phyloP scores from a whole-genome alignment of 1,140 invertebrate genomes.

The Drosophila azteca region DNA sequence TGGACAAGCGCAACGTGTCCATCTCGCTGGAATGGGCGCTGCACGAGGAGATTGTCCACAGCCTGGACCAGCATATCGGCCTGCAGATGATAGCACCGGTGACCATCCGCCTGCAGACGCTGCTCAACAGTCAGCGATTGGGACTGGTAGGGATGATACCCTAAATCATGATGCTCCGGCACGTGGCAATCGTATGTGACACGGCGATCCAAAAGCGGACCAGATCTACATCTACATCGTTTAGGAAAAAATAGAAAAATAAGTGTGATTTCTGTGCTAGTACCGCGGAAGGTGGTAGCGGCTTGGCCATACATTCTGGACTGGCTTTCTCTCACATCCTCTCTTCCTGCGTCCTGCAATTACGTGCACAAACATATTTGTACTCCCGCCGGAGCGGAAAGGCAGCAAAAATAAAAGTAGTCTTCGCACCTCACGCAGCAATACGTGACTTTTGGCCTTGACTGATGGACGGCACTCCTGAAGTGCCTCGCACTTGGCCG shows the following conservation, averaged over 20 bases:
- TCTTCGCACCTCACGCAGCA: constrained; percentile 47
- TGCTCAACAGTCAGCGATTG: constrained; percentile 47
- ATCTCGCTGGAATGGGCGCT: constrained; percentile 38
- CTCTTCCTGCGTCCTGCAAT: background rate
- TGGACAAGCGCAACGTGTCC: constrained; percentile 61
- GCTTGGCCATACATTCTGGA: no score
- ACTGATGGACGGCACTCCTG: constrained; percentile 33
- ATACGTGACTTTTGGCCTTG: constrained; percentile 68
- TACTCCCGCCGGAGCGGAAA: background rate
- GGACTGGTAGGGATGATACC: background rate
- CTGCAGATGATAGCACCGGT: constrained; percentile 70
- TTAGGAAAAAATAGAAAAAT: no score
- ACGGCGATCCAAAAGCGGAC: no score
- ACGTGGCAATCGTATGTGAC: no score
- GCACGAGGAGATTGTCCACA: constrained; percentile 38
- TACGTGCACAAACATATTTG: constrained; percentile 65
- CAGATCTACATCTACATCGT: no score
- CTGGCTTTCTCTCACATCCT: no score
- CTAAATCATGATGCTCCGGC: no score
- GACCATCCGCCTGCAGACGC: constrained; percentile 55
- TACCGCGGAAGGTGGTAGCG: no score
- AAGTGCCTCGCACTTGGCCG: constrained; percentile 45
- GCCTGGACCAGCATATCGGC: constrained; percentile 57
- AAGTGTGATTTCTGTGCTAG: no score
- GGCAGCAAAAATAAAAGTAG: no score